phyloP scores from a whole-genome alignment of 2,888 invertebrate species.

The Willowsia nigromaculata region DNA sequence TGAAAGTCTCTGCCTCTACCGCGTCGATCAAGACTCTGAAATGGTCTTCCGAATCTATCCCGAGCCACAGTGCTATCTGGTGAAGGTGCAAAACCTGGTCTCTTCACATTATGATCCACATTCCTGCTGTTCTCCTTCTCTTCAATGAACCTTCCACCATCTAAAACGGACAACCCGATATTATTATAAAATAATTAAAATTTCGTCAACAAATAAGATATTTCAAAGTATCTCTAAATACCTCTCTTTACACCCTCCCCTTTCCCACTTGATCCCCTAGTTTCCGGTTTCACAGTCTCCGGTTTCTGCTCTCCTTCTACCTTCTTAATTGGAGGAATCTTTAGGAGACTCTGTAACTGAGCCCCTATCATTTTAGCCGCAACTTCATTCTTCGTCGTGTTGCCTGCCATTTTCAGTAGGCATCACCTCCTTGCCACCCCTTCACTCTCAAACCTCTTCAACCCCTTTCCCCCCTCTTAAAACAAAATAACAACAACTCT shows the following conservation, averaged over 20 bases:
- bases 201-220: no score
- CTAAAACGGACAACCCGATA: no score
- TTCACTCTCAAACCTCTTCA: neutral
- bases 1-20: constrained; percentile 31
- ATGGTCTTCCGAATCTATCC: constrained; percentile 64
- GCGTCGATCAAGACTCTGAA: constrained; percentile 53
- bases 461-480: no score
- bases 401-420: constrained; percentile 47
- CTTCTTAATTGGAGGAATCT: constrained; percentile 74
- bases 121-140: constrained; percentile 43
- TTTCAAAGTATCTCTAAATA: no score
- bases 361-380: constrained; percentile 73
- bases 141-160: neutral
- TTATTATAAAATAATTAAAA: no score
- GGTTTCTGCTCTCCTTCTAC: neutral
- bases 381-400: constrained; percentile 41
- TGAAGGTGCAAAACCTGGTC: neutral
- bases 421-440: neutral
- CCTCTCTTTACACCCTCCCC: neutral
- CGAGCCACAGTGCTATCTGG: neutral
- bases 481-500: no score
- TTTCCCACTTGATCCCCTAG: neutral
- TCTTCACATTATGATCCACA: neutral
- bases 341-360: constrained; percentile 73
- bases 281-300: neutral